Evolutionary conservation across 2,888 invertebrate genomes (phyloP), one percentile per base, ranked within the genome.

Genomic region (Eretmocerus hayati): DNA sequence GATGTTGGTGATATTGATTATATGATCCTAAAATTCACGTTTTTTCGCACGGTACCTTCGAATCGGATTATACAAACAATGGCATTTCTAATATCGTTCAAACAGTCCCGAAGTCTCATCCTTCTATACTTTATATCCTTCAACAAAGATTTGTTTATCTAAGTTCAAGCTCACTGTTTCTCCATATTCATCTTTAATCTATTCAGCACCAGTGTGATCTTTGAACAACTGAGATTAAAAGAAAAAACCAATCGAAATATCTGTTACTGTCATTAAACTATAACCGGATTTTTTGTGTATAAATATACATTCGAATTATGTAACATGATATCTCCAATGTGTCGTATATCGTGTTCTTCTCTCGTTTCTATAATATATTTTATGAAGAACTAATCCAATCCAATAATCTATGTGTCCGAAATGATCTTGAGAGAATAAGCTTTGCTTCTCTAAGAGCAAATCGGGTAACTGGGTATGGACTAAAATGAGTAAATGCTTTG

Each of bases 171-270:
- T n/a, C n/a, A 5, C 4, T 23, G 11, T 3, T 31, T 21, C 11
- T 33, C 20, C 38, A 5, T 26, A 26, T 22, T 26, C 20, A 36
- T 31, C n/a, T n/a, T n/a, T n/a, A n/a, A n/a, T n/a, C n/a, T n/a
- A n/a, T 66, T 71, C 71, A 71, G 71, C 71, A 70, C 71, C 71
- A 71, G 68, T 69, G 66, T 66, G 67, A 67, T 69, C 63, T 63
- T 62, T 11, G 13, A 31, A 31, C 8, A 30, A 26, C 26, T 6
- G n/a, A n/a, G n/a, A n/a, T n/a, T n/a, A 9, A 26, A 39, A 30
- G 18, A 33, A 31, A 64, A 66, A 68, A 66, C 64, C 65, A 68
- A 68, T 67, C 62, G 67, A 70, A 69, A 67, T 68, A 48, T 42
- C 66, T 63, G 58, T 67, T 64, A 61, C 39, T 65, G 66, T 65